Evolutionary conservation across 2,888 invertebrate species (phyloP), one percentile per base, ranked within the genome.

Genomic region (Macrosoma leucophasiata): DNA sequence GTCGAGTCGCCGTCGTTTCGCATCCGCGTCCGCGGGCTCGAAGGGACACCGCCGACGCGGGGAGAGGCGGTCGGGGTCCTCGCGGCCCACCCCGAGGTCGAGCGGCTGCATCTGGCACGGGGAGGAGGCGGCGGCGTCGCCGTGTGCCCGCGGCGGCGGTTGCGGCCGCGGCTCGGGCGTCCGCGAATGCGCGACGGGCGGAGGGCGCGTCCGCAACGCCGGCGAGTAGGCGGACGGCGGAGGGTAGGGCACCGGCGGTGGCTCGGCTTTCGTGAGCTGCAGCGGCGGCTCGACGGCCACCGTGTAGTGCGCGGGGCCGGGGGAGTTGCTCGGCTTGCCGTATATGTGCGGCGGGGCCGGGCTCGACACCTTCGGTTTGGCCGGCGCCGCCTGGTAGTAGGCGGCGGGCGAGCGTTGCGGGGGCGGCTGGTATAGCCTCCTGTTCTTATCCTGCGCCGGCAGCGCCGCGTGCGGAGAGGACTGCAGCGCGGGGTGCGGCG

Each of bases 311-410:
- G 63, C 85, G 51, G 56, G 86, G 59, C 70, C 87, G 65, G 64
- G 87, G 63, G 57, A 86, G 64, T 59, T 79, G 29, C 66, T 76
- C 58, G 59, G 81, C 55, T 91, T 92, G 27, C 91, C 91, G 62
- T 92, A 92, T 41, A 92, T 89, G 58, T 91, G 91, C 30, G 89
- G 90, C 25, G 92, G 92, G 34, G 92, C 91, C 1, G 92, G 92
- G 60, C 91, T 91, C 54, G 91, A 91, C 25, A 92, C 92, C 74
- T 90, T 90, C 10, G 88, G 88, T 54, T 88, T 89, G 23, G 78
- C 75, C 30, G 82, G 85, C 25, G 84, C 78, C 36, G 75, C 68
- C 36, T 76, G 85, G 47, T 86, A 84, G 50, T 88, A 77, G 3
- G 62, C 86, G 11, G 87, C 78, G 20, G 84, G 79, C 36, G 81